These are phyloP conservation scores for Scelioninae gen. 1 DNA, from an alignment of 2,888 invertebrate species.

Conservation along the genomic window DNA sequence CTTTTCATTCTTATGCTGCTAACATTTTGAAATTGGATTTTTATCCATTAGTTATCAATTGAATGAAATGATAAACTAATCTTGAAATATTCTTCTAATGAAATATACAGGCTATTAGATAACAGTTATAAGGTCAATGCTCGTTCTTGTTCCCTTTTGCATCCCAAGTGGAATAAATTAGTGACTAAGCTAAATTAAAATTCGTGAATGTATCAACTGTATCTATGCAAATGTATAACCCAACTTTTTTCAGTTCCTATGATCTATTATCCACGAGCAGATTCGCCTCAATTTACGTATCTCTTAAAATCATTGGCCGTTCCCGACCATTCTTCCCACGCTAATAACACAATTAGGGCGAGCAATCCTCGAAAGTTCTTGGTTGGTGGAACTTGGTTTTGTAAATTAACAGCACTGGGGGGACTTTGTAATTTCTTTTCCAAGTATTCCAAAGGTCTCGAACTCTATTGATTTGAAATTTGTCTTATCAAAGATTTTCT, in stretches of 20 bases:
- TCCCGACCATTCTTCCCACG: no score
- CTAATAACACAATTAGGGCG: no score
- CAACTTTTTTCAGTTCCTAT: conserved; percentile 21
- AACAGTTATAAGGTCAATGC: conserved; percentile 36
- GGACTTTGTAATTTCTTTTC: no score
- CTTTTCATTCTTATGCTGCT: background rate
- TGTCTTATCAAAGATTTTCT: no score
- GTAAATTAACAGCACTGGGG: no score
- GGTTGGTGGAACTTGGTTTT: no score
- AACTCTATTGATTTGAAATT: no score
- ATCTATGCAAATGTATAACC: conserved; percentile 16
- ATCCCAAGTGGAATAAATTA: conserved; percentile 35
- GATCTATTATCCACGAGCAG: conserved; percentile 10
- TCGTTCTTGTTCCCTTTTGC: conserved; percentile 37
- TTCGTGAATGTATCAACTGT: conserved; percentile 29
- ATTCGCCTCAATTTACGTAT: conserved; percentile 10
- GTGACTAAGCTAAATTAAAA: conserved; percentile 51
- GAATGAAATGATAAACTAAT: no score
- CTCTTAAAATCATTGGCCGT: conserved; percentile 1
- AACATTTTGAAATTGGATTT: background rate
- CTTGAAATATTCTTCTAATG: no score
- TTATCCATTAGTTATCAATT: background rate
- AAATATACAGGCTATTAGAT: conserved; percentile 16
- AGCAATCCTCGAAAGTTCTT: no score
- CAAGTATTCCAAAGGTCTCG: no score